Evolutionary conservation across 1,140 invertebrate genomes (phyloP).

Genomic region (Watersipora subatra): DNA sequence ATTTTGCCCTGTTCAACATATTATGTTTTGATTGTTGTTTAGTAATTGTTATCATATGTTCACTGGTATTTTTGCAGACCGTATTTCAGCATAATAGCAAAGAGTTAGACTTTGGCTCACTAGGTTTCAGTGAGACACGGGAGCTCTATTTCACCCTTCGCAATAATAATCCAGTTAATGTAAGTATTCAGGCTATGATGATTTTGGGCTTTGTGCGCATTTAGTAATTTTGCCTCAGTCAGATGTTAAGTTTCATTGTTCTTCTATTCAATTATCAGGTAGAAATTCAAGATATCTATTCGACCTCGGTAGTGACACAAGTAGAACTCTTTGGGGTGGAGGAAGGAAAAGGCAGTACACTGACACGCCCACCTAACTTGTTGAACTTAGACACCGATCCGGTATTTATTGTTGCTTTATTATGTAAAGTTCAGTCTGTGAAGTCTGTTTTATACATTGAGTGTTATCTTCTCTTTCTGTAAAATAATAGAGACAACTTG

Average conservation of each 20-base stretch:
- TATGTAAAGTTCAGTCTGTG: too few relatives aligned
- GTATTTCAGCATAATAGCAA: neutral
- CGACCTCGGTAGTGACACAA: slow-evolving; percentile 53
- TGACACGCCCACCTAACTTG: slow-evolving; percentile 42
- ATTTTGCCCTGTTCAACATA: too few relatives aligned
- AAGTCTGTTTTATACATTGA: too few relatives aligned
- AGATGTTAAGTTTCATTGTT: too few relatives aligned
- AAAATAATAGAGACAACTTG: too few relatives aligned
- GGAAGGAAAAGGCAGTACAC: slow-evolving; percentile 46
- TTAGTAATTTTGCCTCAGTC: too few relatives aligned
- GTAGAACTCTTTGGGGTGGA: slow-evolving; percentile 57
- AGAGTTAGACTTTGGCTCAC: slow-evolving; percentile 57
- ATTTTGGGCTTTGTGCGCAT: too few relatives aligned
- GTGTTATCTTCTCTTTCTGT: too few relatives aligned
- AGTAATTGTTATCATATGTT: too few relatives aligned
- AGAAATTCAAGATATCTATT: slow-evolving; percentile 50
- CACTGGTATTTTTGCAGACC: neutral
- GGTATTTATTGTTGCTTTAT: too few relatives aligned
- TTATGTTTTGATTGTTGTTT: too few relatives aligned
- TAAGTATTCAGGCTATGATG: slow-evolving; percentile 34
- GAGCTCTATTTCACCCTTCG: slow-evolving; percentile 57
- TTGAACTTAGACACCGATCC: slow-evolving; percentile 37
- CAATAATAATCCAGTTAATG: slow-evolving; percentile 61
- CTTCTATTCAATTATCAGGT: too few relatives aligned
- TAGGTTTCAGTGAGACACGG: slow-evolving; percentile 54